Base-by-base conservation (phyloP, 1,140 invertebrate genomes). In the Hyles vespertilio region DNA sequence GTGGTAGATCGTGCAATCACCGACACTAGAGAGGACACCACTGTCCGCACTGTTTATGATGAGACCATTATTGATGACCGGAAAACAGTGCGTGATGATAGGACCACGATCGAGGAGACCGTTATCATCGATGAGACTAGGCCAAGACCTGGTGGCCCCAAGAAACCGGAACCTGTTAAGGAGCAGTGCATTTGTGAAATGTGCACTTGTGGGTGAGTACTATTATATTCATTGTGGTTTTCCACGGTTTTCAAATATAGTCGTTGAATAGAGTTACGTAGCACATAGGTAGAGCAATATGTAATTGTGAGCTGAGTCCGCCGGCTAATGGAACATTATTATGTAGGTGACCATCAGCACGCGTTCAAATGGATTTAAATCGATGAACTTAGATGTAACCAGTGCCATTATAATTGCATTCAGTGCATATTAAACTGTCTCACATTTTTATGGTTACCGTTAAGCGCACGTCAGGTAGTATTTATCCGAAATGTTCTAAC, bases 111-210 rank as follows among this genome's bases (percentile, higher is more conserved):
- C 46, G 74, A 76, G 52, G 73, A 84, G 63, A 86, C 67, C 51
- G 69, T 79, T 53, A 73, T 74, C 65, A 69, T 75, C 47, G 77
- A 83, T 36, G 74, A 87, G 65, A 84, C 70, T 49, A 77, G 74
- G 63, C 80, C 84, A 51, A 77, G 61, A 60, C 69, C 74, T 46
- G 77, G 73, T 73, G 81, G 89, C 56, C 87, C 84, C 59, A 90
- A 87, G 74, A 90, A 91, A 79, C 81, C 84, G 46, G 79, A 87
- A 61, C 80, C 81, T 54, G 61, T 70, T 51, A 95, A 95, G 80
- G 95, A 96, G 79, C 93, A 95, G 81, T 97, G 96, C 75, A 95
- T 97, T 67, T 97, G 96, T 82, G 95, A 97, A 89, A 93, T 97
- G 47, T 97, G 96, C 80, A 96, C 95, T 74, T 97, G 96, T 87